Evolutionary conservation across 2,797 vertebrate genomes (phyloP).

Genomic region (Halcyon smyrnensis): DNA sequence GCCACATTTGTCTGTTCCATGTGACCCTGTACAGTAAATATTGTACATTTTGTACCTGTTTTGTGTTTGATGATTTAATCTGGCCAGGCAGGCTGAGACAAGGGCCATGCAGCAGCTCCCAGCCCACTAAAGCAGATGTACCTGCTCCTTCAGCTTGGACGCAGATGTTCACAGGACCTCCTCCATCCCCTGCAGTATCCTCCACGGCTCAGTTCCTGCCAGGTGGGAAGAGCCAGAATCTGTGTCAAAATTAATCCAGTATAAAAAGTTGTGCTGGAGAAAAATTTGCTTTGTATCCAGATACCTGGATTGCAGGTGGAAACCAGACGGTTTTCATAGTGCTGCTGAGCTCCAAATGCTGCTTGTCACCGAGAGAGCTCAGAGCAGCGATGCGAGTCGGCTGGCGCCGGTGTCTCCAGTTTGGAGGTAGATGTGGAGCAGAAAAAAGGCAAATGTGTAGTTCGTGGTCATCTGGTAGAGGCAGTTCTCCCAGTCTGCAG

Average conservation of each 20-base stretch:
- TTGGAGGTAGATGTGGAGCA: background rate
- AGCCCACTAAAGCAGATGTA: background rate
- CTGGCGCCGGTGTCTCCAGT: background rate
- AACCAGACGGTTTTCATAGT: background rate
- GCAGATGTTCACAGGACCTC: background rate
- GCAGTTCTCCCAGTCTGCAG: background rate
- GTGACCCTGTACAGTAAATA: background rate
- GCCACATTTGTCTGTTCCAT: background rate
- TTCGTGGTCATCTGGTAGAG: background rate
- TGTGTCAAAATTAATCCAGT: background rate
- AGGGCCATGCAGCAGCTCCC: background rate
- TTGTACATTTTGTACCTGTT: background rate
- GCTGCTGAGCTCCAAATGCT: background rate
- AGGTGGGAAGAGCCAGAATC: background rate
- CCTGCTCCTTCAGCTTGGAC: background rate
- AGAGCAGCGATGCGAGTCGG: background rate
- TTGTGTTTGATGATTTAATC: background rate
- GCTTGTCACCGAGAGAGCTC: background rate
- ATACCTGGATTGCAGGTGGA: background rate
- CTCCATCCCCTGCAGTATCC: background rate
- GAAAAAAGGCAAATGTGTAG: background rate
- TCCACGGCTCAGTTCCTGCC: background rate
- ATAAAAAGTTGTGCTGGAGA: background rate
- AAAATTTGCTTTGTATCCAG: background rate
- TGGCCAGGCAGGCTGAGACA: background rate